These are phyloP conservation scores for Macrophya alboannulata DNA, from an alignment of 2,888 invertebrate genomes.

Conservation along the genomic window DNA sequence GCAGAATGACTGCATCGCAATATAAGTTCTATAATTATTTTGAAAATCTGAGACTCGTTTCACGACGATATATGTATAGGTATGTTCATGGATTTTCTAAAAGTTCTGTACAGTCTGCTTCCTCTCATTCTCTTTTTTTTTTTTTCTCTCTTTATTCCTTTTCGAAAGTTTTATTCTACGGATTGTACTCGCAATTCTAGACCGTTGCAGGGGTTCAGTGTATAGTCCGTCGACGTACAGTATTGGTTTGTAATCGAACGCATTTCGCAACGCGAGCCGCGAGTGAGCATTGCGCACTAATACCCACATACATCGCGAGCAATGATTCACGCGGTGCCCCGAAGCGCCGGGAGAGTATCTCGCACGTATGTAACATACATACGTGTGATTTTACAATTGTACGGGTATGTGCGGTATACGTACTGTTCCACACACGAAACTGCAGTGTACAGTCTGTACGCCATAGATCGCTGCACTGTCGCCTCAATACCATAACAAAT, in stretches of 20 bases:
- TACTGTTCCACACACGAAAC: not conserved
- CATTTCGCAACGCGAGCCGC: slow-evolving; percentile 39
- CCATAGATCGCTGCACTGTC: slow-evolving; percentile 25
- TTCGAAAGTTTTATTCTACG: not conserved
- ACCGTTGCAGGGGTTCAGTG: not conserved
- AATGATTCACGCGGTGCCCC: slow-evolving; percentile 48
- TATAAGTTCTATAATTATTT: not conserved
- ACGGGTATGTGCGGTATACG: not conserved
- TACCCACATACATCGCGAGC: not conserved
- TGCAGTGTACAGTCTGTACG: not conserved
- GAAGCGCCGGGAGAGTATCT: slow-evolving; percentile 31
- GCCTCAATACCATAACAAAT: not conserved
- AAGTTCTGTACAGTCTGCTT: not conserved
- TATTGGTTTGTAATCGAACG: slow-evolving; percentile 46
- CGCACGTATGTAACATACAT: not conserved
- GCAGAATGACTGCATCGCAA: not conserved
- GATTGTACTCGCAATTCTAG: not conserved
- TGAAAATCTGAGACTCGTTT: not conserved
- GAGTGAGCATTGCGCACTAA: not conserved
- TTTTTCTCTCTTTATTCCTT: not conserved
- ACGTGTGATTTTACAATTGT: not conserved
- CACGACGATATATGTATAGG: too few species aligned
- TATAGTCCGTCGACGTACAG: slow-evolving; percentile 8
- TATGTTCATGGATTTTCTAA: not conserved
- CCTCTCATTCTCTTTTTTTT: not conserved